phyloP scores from a whole-genome alignment of 2,113 vertebrate species.

The Zosterops pallidus region DNA sequence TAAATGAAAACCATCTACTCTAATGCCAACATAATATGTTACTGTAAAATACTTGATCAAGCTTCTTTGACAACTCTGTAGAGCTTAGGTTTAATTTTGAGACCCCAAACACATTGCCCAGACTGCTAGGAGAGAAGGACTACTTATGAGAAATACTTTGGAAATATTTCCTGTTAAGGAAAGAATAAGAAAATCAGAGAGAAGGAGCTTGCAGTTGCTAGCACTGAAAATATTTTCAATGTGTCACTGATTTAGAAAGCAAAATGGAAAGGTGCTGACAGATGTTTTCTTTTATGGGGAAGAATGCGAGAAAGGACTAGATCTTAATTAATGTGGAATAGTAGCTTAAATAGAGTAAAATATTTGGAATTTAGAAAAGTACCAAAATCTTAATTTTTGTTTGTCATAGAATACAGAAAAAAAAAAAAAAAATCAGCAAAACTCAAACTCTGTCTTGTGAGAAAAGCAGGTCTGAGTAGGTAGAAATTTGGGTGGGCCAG shows the following conservation, averaged over 20 bases:
- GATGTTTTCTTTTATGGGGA: background rate
- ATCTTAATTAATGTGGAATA: background rate
- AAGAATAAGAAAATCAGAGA: background rate
- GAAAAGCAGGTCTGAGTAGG: background rate
- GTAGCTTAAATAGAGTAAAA: background rate
- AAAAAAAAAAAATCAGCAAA: background rate
- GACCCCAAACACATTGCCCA: background rate
- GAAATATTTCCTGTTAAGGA: background rate
- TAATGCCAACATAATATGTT: background rate
- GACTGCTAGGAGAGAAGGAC: background rate
- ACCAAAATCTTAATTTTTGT: background rate
- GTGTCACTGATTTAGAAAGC: background rate
- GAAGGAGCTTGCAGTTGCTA: background rate
- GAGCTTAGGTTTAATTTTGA: background rate
- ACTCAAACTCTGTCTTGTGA: background rate
- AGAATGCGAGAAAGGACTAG: background rate
- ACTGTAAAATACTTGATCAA: background rate
- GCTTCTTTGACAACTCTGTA: background rate
- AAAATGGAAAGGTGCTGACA: background rate
- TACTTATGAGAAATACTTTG: background rate
- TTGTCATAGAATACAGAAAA: background rate
- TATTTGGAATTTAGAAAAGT: background rate
- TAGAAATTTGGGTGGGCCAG: background rate
- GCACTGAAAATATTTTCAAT: background rate
- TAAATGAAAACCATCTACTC: background rate